These are phyloP conservation scores for Amphipoea oculea DNA, from an alignment of 2,888 invertebrate genomes.

Conservation along the genomic window DNA sequence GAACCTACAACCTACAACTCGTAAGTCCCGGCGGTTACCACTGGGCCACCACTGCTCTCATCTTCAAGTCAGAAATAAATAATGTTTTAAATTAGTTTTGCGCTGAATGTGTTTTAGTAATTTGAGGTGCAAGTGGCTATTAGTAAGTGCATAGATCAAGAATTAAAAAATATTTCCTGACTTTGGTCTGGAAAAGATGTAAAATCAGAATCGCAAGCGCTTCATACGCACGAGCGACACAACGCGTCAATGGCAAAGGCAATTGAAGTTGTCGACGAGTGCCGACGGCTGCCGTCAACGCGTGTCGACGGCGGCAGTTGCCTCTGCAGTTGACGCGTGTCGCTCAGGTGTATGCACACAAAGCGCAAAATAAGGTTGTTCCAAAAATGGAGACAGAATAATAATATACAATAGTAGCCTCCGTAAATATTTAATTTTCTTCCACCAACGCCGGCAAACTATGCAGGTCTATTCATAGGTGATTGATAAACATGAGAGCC, in stretches of 20 bases:
- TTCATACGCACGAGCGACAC: too few relatives aligned
- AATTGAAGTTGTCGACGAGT: too few relatives aligned
- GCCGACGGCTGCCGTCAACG: too few relatives aligned
- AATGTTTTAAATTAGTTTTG: background rate
- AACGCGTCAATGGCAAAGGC: too few relatives aligned
- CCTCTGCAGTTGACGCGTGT: too few relatives aligned
- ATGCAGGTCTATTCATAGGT: background rate
- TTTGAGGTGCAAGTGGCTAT: background rate
- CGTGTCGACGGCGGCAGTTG: too few relatives aligned
- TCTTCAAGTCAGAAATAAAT: background rate
- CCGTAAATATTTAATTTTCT: background rate
- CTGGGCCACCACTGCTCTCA: background rate
- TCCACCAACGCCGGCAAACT: background rate
- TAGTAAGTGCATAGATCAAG: background rate
- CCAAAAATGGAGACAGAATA: background rate
- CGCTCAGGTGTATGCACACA: too few relatives aligned
- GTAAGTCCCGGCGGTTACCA: background rate
- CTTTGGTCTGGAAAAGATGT: background rate
- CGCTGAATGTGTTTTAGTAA: background rate
- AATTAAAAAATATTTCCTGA: background rate
- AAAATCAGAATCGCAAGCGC: background rate
- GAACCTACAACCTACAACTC: background rate
- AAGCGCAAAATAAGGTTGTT: background rate
- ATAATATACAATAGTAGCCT: background rate
- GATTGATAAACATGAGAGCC: conserved; percentile 18